Evolutionary conservation across 2,888 invertebrate genomes (phyloP).

Genomic region (Poecilobothrus nobilitatus): DNA sequence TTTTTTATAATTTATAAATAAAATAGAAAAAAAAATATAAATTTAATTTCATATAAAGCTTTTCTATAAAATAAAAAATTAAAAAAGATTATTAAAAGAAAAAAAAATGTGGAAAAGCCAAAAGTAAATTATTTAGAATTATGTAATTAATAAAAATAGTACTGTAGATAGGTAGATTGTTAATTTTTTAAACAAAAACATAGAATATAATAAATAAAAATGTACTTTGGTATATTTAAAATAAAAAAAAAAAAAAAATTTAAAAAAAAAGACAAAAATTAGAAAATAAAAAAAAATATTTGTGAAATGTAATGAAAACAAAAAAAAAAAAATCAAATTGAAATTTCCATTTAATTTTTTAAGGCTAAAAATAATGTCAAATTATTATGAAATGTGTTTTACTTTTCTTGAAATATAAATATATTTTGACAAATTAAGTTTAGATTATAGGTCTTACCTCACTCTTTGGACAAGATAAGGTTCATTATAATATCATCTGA

Average conservation of each 20-base stretch:
- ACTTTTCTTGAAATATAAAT: too few relatives aligned
- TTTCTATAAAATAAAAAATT: background rate
- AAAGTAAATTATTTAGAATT: background rate
- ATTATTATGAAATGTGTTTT: too few relatives aligned
- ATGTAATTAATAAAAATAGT: background rate
- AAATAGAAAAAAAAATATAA: background rate
- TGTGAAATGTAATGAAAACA: background rate
- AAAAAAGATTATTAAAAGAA: background rate
- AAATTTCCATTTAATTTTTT: too few relatives aligned
- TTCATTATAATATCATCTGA: too few relatives aligned
- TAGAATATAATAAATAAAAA: background rate
- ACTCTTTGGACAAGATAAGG: too few relatives aligned
- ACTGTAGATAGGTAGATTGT: slow-evolving; percentile 1
- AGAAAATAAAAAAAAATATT: background rate
- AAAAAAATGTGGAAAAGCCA: background rate
- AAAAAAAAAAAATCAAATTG: too few relatives aligned
- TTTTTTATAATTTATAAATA: background rate
- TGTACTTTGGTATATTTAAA: background rate
- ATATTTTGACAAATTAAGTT: too few relatives aligned
- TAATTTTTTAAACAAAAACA: slow-evolving; percentile 3
- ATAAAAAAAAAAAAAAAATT: background rate
- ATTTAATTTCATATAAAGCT: background rate
- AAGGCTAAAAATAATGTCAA: too few relatives aligned
- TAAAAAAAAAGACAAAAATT: background rate
- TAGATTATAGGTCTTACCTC: too few relatives aligned